phyloP scores from a whole-genome alignment of 2,113 vertebrate species.

The Chionodraco myersi region DNA sequence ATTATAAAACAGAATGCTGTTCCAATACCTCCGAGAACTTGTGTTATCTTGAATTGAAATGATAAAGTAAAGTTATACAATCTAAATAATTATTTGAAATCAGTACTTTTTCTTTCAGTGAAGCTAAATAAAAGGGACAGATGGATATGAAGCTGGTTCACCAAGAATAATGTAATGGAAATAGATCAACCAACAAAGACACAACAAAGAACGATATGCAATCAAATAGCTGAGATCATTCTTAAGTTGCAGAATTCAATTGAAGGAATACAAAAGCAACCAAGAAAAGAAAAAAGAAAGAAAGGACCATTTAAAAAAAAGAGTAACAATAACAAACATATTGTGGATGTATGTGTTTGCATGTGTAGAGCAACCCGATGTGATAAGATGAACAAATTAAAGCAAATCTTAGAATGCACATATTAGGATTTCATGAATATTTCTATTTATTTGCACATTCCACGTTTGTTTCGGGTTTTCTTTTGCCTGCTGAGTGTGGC shows the following conservation, averaged over 20 bases:
- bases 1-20: constrained; percentile 54
- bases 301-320: background rate
- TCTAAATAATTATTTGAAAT: background rate
- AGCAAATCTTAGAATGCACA: background rate
- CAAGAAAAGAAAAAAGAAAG: background rate
- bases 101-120: constrained; percentile 2
- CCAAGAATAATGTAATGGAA: background rate
- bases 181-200: background rate
- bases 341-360: background rate
- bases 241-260: background rate
- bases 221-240: background rate
- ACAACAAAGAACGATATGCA: background rate
- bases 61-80: background rate
- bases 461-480: constrained; percentile 51
- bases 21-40: constrained; percentile 34
- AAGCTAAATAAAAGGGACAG: constrained; percentile 17
- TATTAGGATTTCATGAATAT: constrained; percentile 13
- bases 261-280: background rate
- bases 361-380: background rate
- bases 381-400: background rate
- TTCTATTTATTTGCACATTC: constrained; percentile 32
- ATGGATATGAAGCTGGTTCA: constrained; percentile 6
- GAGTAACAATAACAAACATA: background rate
- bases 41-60: constrained; percentile 26
- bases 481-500: constrained; percentile 67